Percentiles rank a stretch among this genome's conserved stretches.
Evolutionary conservation across 2,888 invertebrate genomes (phyloP).

Genomic region (Hirudinaria manillensis): DNA sequence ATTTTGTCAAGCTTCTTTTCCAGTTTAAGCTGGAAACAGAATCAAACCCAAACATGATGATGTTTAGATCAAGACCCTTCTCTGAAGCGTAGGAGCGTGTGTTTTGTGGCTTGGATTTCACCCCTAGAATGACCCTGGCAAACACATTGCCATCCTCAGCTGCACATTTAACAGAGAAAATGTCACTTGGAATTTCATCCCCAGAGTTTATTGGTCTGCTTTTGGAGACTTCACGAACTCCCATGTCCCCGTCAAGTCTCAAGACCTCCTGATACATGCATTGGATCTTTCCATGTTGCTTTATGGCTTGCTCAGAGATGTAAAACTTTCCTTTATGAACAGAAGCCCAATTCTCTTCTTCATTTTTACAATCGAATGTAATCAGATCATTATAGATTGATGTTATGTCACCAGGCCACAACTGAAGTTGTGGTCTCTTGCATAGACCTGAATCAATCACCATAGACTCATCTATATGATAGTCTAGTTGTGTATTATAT

Average conservation of each 20-base stretch:
- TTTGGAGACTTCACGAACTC: conserved; percentile 20
- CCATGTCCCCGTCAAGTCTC: conserved; percentile 41
- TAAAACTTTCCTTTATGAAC: conserved; percentile 64
- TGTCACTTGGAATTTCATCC: conserved; percentile 32
- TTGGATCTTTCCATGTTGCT: conserved; percentile 53
- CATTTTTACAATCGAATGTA: conserved; percentile 62
- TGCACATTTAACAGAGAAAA: conserved; percentile 39
- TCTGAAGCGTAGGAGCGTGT: not conserved
- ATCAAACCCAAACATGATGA: conserved; percentile 76
- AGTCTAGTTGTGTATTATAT: not conserved
- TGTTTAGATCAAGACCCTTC: conserved; percentile 33
- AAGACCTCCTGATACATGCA: conserved; percentile 60
- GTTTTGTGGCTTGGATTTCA: conserved; percentile 34
- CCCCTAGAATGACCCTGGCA: conserved; percentile 64
- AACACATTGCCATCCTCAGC: conserved; percentile 56
- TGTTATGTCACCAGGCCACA: conserved; percentile 68
- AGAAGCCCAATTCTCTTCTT: conserved; percentile 69
- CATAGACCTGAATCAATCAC: conserved; percentile 53
- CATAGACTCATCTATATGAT: not conserved
- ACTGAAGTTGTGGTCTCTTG: conserved; percentile 63
- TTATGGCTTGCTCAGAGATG: conserved; percentile 58
- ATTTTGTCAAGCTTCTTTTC: conserved; percentile 47
- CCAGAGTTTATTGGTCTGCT: conserved; percentile 29
- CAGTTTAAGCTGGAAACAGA: conserved; percentile 69
- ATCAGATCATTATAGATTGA: conserved; percentile 64